These are phyloP conservation scores for Acrocyrtus sp. DNA, from an alignment of 2,888 invertebrate genomes.

Conservation along the genomic window DNA sequence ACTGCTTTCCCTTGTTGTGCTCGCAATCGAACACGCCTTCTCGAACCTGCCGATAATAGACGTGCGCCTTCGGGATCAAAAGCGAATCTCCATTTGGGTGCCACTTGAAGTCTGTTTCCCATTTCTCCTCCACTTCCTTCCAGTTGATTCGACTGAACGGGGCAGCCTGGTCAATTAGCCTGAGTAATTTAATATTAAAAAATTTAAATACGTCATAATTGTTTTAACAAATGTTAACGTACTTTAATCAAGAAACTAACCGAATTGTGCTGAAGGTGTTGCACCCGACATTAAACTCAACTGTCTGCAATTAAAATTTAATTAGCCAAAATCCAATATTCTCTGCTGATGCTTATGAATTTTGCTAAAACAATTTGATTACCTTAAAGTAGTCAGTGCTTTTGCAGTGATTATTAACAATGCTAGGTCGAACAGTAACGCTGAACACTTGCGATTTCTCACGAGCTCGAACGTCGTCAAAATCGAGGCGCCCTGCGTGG, in stretches of 20 bases:
- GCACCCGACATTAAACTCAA: constrained; percentile 59
- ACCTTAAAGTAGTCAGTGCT: constrained; percentile 55
- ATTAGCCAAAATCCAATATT: neutral
- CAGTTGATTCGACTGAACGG: constrained; percentile 35
- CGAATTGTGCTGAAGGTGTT: constrained; percentile 54
- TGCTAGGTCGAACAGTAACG: constrained; percentile 58
- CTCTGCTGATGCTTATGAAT: too few species aligned
- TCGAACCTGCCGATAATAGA: constrained; percentile 19
- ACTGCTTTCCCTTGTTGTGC: too few species aligned
- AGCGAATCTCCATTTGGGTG: neutral
- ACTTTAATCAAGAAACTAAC: constrained; percentile 43
- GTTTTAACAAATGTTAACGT: too few species aligned
- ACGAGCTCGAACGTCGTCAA: constrained; percentile 30
- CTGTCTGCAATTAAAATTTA: constrained; percentile 26
- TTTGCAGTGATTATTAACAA: constrained; percentile 55
- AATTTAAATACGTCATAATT: neutral
- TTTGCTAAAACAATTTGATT: too few species aligned
- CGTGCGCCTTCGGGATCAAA: constrained; percentile 12
- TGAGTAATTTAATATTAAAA: too few species aligned
- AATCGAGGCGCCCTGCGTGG: neutral
- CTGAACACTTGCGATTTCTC: constrained; percentile 55
- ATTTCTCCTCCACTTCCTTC: neutral
- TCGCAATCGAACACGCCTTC: too few species aligned
- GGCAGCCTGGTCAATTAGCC: constrained; percentile 13
- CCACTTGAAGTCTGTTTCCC: constrained; percentile 10